Evolutionary conservation across 1,140 invertebrate genomes (phyloP), one percentile per base, ranked within the genome.

Genomic region (Amphibalanus amphitrite): DNA sequence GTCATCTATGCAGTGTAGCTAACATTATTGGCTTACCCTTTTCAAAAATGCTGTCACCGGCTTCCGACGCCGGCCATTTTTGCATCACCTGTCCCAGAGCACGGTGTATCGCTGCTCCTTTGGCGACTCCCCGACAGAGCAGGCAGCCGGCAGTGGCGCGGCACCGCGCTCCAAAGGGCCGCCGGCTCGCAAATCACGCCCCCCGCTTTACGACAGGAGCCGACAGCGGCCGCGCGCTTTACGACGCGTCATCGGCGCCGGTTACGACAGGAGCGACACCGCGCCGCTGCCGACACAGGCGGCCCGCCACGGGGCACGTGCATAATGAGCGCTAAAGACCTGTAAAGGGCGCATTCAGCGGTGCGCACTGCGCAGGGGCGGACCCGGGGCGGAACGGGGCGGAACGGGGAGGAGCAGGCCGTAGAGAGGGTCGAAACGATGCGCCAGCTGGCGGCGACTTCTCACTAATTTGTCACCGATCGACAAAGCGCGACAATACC

Each of bases 281-380:
- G 47, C 47, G 47, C 10, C 47, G 47, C 47, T 8, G 10, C 17
- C 47, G 17, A 23, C 47, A 59, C 4, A 38, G 33, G 47, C 47
- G 10, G 6, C 10, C 47, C 47, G 47, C 1, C 47, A 1, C 13
- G 10, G 10, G 47, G 47, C 47, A 59, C 47, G 47, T 59, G 47
- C 47, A 59, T 59, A 59, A 59, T 59, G 47, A 59, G 47, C 47
- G 47, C 47, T 59, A 59, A 59, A 59, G 47, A 59, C 47, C 47
- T 59, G 47, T 59, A 59, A 59, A 59, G 47, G 47, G 47, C 6
- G 47, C 47, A 59, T 59, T 59, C 47, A 59, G 47, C 47, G 47
- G 13, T 20, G 6, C n/a, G n/a, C n/a, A n/a, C n/a, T n/a, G 47
- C 6, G 23, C 10, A 4, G 33, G 33, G 33, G 33, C 33, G 33